Base-by-base conservation (phyloP, 2,797 vertebrate species). In the Anabacerthia variegaticeps region DNA sequence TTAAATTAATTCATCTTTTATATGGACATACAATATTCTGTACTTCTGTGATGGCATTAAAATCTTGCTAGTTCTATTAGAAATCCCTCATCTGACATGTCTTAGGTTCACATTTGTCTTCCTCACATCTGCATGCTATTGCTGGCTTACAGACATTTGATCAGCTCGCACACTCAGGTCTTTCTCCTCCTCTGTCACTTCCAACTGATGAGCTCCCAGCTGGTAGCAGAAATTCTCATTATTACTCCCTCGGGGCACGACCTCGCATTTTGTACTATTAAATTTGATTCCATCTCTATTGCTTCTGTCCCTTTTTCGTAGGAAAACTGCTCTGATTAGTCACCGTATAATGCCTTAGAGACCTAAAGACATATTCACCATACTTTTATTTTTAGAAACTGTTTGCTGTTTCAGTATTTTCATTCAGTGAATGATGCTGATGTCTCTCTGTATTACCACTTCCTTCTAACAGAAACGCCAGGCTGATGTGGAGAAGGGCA, bases 201-300 rank as follows among this genome's bases (percentile, higher is more conserved):
- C 92, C 95, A 95, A 62, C 91, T 95, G 95, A 97, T 97, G 91
- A 97, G 91, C 94, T 97, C 93, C 92, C 95, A 96, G 95, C 94
- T 95, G 94, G 94, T 94, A 95, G 95, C 92, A 96, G 95, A 96
- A 94, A 97, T 95, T 96, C 96, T 96, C 65, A 32, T 96, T 97
- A 97, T 96, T 95, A 95, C 88, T 96, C 96, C 96, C 96, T 93
- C 68, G 28, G 95, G 96, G 95, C 93, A 95, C 0, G 75, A 96
- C 93, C 96, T 94, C 23, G 6, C 92, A 85, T 96, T 97, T 96
- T 92, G 56, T 93, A 87, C 93, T 96, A 85, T 96, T 95, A 96
- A 96, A 97, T 96, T 95, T 93, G 92, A 95, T 96, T 92, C 94
- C 86, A 72, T 96, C 92, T 95, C 93, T 96, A 93, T 89, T 91